Evolutionary conservation across 2,113 vertebrate species (phyloP), one percentile per base, ranked within the genome.

Genomic region (Pheucticus melanocephalus): DNA sequence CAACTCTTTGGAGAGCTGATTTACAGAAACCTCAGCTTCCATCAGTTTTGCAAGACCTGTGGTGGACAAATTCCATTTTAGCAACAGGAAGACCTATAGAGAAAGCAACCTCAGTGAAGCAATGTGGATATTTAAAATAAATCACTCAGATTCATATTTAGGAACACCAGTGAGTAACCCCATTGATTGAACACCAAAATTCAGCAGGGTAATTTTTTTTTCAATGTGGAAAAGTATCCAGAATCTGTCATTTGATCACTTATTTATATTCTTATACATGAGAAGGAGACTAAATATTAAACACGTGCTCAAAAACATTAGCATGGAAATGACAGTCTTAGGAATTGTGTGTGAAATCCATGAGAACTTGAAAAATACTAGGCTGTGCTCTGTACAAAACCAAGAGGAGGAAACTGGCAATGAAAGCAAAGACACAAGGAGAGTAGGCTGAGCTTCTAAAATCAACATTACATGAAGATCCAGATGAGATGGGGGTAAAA

Each of bases 21-120:
- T 98, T 64, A 99, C 98, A 22, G 98, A 98, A 92, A 97, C 86
- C 92, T 98, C 98, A 15, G 98, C 98, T 94, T 99, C 98, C 98
- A 98, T 98, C 72, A 99, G 95, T 60, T 98, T 98, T 68, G 97
- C 92, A 66, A 99, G 97, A 96, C 98, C 98, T 99, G 90, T 30
- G 30, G 61, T 56, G 35, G 68, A 88, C 11, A 86, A 81, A 85
- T 65, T 68, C 37, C 20, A 79, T 69, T 92, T 91, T 83, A 95
- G 77, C 21, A 85, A 70, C 10, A 80, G 27, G 25, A 70, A 89
- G 28, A 33, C 14, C 11, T 69, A 51, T 8, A 45, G 20, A 78
- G 48, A 85, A 19, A 70, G 31, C 47, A 86, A 84, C 7, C 5
- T 68, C 53, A 70, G 25, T 22, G 31, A 78, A 93, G 31, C 25